Percentiles rank a stretch among this genome's conserved stretches.
Conservation (phyloP, 2,888 invertebrate species). For the Tridacna gigas region DNA sequence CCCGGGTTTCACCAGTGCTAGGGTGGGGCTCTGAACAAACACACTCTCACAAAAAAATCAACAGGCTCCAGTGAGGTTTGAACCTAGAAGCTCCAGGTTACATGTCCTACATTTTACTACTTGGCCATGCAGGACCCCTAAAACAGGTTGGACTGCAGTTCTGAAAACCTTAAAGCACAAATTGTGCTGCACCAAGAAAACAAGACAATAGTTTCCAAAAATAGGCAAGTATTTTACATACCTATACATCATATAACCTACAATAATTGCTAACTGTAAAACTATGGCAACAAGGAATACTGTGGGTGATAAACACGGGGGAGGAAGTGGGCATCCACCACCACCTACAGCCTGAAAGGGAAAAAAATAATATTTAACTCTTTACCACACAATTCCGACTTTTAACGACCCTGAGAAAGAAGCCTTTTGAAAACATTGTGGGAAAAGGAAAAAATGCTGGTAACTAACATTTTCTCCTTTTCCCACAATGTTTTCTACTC, state of each 20-base stretch:
- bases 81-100: background rate
- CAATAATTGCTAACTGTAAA: slow-evolving; percentile 75
- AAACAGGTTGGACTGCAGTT: too few species aligned
- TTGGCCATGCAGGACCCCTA: background rate
- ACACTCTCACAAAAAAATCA: background rate
- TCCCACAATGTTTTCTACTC: background rate
- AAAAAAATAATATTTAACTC: too few species aligned
- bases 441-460: background rate
- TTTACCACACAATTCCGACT: too few species aligned
- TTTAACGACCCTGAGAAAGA: too few species aligned
- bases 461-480: too few species aligned
- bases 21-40: too few species aligned
- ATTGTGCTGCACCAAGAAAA: background rate
- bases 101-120: background rate
- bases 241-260: slow-evolving; percentile 82
- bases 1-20: too few species aligned
- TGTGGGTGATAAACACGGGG: slow-evolving; percentile 75
- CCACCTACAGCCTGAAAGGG: slow-evolving; percentile 47
- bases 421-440: background rate
- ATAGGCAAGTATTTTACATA: slow-evolving; percentile 59
- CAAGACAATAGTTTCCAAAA: too few species aligned
- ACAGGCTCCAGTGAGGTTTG: background rate
- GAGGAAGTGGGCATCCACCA: slow-evolving; percentile 70
- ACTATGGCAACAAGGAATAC: slow-evolving; percentile 77
- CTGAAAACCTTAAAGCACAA: background rate